These are phyloP conservation scores for Melanchra persicariae DNA, from an alignment of 2,888 invertebrate genomes.

Conservation along the genomic window DNA sequence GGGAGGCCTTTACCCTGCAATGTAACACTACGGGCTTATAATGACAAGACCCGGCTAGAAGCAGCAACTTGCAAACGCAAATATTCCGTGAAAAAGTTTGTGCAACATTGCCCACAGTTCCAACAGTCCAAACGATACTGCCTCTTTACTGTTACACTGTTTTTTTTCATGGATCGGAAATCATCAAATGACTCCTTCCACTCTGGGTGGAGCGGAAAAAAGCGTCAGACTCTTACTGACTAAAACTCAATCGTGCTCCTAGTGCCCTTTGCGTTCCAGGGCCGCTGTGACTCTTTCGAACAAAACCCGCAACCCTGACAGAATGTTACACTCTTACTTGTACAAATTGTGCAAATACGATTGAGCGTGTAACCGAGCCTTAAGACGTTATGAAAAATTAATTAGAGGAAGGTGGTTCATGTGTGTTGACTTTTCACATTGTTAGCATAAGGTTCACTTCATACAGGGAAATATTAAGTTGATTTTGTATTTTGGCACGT, in stretches of 20 bases:
- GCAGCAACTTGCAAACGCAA: background rate
- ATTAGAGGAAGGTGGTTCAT: conserved; percentile 64
- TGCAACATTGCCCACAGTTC: background rate
- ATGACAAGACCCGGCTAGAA: too few species aligned
- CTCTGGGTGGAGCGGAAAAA: too few species aligned
- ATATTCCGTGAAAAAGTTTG: background rate
- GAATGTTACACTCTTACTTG: background rate
- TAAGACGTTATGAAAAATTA: conserved; percentile 74
- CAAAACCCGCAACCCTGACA: too few species aligned
- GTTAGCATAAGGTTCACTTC: conserved; percentile 57
- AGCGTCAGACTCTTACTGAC: too few species aligned
- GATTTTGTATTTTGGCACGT: conserved; percentile 40
- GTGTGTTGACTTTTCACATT: conserved; percentile 73
- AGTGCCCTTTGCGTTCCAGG: too few species aligned
- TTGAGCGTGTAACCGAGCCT: background rate
- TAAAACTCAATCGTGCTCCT: too few species aligned
- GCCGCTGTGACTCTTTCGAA: too few species aligned
- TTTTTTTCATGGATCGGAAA: too few species aligned
- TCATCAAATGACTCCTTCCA: too few species aligned
- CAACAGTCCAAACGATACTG: background rate
- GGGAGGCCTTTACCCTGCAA: too few species aligned
- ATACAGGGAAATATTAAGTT: conserved; percentile 45
- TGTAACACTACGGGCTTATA: too few species aligned
- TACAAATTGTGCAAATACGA: background rate
- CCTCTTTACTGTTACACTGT: background rate